Evolutionary conservation across 2,113 vertebrate species (phyloP), one percentile per base, ranked within the genome.

Genomic region (Chaetodon auriga): DNA sequence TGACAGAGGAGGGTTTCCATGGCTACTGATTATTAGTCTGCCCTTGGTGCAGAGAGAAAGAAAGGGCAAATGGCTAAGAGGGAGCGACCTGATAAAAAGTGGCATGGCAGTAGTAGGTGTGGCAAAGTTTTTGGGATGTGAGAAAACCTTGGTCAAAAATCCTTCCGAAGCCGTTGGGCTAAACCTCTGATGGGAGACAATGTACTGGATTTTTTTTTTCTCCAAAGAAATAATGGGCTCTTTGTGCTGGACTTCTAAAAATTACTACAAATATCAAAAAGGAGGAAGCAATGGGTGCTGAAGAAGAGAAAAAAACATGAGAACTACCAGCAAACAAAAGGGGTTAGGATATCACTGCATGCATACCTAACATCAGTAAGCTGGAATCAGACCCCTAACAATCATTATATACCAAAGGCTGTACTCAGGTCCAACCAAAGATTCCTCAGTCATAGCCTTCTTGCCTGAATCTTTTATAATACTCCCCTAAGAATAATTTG

Each of bases 101-200:
- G 94, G 89, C 92, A 91, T 93, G 95, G 94, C 85, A 88, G 96
- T 95, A 97, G 97, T 97, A 99, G 97, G 97, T 99, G 97, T 99
- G 98, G 98, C 98, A 99, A 95, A 94, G 97, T 97, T 97, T 98
- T 98, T 97, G 87, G 86, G 87, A 90, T 89, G 91, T 87, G 86
- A 91, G 93, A 97, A 96, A 97, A 97, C 97, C 97, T 97, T 99
- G 97, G 98, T 99, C 98, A 99, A 99, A 99, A 99, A 99, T 98
- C 98, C 98, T 99, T 99, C 97, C 97, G 92, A 96, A 96, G 95
- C 96, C 95, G 95, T 96, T 95, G 96, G 96, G 96, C 95, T 74
- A 95, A 95, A 89, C 95, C 95, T 92, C 96, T 96, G 95, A 96
- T 93, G 95, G 96, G 95, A 96, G 95, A 96, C 94, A 95, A 94